These are phyloP conservation scores for Nanorana parkeri DNA, from an alignment of 2,113 vertebrate species.

Conservation along the genomic window DNA sequence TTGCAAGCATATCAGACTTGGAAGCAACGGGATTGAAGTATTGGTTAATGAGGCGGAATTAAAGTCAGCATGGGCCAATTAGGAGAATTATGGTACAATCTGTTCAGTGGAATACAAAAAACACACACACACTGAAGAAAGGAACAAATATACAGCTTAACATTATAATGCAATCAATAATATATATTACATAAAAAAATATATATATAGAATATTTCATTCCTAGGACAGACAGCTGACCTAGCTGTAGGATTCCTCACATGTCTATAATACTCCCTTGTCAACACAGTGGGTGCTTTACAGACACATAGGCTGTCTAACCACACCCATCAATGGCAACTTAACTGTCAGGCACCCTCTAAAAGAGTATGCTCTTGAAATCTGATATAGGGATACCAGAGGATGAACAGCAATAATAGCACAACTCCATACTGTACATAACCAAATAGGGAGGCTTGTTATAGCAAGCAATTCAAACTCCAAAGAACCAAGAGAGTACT, in stretches of 20 bases:
- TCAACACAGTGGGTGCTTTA: background rate
- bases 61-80: constrained; percentile 50
- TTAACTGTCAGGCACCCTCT: background rate
- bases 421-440: too few relatives aligned
- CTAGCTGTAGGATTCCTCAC: background rate
- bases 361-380: background rate
- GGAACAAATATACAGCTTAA: background rate
- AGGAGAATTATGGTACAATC: constrained; percentile 47
- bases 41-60: constrained; percentile 52
- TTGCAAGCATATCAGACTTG: constrained; percentile 41
- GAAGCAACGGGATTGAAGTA: constrained; percentile 48
- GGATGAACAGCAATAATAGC: too few relatives aligned
- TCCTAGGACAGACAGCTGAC: background rate
- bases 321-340: background rate
- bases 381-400: too few relatives aligned
- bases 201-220: too few relatives aligned
- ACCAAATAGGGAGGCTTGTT: too few relatives aligned
- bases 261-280: background rate
- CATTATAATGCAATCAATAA: background rate
- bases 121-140: background rate
- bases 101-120: constrained; percentile 34
- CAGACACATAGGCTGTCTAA: background rate
- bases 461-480: too few relatives aligned
- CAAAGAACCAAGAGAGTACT: too few relatives aligned
- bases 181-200: background rate